phyloP scores from a whole-genome alignment of 2,888 invertebrate genomes.

The Atethmia centrago region DNA sequence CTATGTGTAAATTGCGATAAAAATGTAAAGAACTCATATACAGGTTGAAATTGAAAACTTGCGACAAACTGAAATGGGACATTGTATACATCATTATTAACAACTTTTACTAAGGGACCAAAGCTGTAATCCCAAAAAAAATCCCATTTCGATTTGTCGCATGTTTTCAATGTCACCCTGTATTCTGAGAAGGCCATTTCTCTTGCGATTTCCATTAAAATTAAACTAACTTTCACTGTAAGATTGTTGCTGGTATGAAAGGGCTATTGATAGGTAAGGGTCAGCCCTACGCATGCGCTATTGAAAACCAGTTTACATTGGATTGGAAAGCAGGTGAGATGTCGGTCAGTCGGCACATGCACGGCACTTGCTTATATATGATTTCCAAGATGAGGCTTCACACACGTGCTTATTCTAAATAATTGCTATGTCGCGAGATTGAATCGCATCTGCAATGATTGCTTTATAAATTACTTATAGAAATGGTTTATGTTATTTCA shows the following conservation, averaged over 20 bases:
- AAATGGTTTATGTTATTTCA: constrained; percentile 13
- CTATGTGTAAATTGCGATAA: constrained; percentile 42
- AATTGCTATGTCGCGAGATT: constrained; percentile 45
- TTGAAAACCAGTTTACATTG: constrained; percentile 65
- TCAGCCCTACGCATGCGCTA: constrained; percentile 62
- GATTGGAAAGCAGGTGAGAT: constrained; percentile 70
- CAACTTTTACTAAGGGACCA: too few species aligned
- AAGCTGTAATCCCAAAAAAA: too few species aligned
- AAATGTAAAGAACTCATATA: constrained; percentile 38
- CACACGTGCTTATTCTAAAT: constrained; percentile 54
- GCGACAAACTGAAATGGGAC: too few species aligned
- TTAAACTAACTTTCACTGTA: constrained; percentile 63
- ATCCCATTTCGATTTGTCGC: too few species aligned
- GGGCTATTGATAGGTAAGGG: constrained; percentile 65
- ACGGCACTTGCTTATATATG: constrained; percentile 65
- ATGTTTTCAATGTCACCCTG: too few species aligned
- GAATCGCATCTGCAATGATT: constrained; percentile 45
- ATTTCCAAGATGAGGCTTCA: constrained; percentile 50
- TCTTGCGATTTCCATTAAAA: constrained; percentile 59
- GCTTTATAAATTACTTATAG: constrained; percentile 35
- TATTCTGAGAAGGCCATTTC: constrained; percentile 52
- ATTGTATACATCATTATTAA: too few species aligned
- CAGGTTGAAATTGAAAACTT: too few species aligned
- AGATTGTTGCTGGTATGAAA: constrained; percentile 58
- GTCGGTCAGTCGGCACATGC: constrained; percentile 73